These are phyloP conservation scores for Acanthurus leucopareius DNA, from an alignment of 2,797 vertebrate genomes.

Conservation along the genomic window DNA sequence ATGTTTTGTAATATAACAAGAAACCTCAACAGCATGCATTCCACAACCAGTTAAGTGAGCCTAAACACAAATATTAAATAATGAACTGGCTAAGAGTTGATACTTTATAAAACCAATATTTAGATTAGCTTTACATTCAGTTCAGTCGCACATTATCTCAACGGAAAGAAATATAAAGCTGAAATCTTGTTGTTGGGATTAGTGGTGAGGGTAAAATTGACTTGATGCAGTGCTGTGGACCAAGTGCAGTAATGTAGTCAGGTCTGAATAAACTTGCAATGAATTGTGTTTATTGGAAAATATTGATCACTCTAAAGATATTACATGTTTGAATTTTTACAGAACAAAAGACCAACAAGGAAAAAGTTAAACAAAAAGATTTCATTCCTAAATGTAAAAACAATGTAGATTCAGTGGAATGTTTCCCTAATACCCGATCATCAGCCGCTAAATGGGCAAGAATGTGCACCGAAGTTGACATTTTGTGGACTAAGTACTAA, in stretches of 20 bases:
- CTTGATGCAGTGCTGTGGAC: not conserved
- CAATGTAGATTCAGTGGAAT: no score
- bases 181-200: constrained; percentile 10
- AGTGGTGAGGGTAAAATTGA: constrained; percentile 2
- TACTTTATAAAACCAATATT: constrained; percentile 48
- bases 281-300: constrained; percentile 30
- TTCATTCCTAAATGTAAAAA: not conserved
- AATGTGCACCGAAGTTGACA: not conserved
- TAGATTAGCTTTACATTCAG: constrained; percentile 34
- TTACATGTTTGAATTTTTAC: not conserved
- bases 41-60: constrained; percentile 23
- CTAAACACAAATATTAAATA: constrained; percentile 37
- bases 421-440: not conserved
- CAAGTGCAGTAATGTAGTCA: constrained; percentile 28
- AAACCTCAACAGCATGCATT: constrained; percentile 36
- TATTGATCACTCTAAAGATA: not conserved
- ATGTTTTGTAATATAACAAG: constrained; percentile 44
- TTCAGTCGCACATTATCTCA: not conserved
- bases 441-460: constrained; percentile 8
- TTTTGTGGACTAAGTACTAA: not conserved
- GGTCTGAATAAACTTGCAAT: not conserved
- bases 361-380: not conserved
- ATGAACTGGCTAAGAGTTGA: constrained; percentile 24
- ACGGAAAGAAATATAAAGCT: constrained; percentile 10
- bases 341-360: not conserved